phyloP scores from a whole-genome alignment of 2,113 vertebrate species.

The Phyllostomus hastatus region DNA sequence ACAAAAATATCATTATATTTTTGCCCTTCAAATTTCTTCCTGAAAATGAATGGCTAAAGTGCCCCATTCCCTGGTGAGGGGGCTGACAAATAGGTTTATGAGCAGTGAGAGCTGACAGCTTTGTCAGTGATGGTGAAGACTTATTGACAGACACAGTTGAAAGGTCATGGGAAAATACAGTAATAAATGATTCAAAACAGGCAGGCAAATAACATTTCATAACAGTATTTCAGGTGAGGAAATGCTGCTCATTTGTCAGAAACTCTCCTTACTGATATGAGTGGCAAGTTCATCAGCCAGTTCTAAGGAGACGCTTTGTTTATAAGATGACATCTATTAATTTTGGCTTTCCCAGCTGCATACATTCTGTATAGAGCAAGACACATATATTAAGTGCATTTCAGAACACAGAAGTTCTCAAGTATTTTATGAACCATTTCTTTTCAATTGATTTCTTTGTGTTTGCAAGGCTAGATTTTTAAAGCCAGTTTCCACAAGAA shows the following conservation, averaged over 20 bases:
- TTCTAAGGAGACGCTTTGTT: not conserved
- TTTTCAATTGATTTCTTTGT: not conserved
- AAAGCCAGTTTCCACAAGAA: not conserved
- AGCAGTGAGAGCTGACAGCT: not conserved
- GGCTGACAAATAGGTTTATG: not conserved
- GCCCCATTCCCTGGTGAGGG: not conserved
- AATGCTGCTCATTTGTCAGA: not conserved
- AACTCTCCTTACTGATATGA: not conserved
- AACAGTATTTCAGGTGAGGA: not conserved
- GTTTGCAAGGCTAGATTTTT: not conserved
- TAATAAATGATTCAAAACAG: slow-evolving; percentile 39
- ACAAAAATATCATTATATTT: not conserved
- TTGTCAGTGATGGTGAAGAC: slow-evolving; percentile 5
- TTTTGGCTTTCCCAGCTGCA: not conserved
- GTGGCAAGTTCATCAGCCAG: not conserved
- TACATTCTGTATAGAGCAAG: not conserved
- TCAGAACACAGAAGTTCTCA: not conserved
- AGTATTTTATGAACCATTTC: not conserved
- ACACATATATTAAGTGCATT: not conserved
- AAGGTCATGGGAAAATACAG: slow-evolving; percentile 47
- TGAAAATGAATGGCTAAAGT: not conserved
- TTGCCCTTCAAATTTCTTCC: not conserved
- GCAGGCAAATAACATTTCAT: not conserved
- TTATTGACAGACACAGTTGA: slow-evolving; percentile 47
- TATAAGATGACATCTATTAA: not conserved